Conservation (phyloP, 2,888 invertebrate genomes). For the Theodoxus fluviatilis region DNA sequence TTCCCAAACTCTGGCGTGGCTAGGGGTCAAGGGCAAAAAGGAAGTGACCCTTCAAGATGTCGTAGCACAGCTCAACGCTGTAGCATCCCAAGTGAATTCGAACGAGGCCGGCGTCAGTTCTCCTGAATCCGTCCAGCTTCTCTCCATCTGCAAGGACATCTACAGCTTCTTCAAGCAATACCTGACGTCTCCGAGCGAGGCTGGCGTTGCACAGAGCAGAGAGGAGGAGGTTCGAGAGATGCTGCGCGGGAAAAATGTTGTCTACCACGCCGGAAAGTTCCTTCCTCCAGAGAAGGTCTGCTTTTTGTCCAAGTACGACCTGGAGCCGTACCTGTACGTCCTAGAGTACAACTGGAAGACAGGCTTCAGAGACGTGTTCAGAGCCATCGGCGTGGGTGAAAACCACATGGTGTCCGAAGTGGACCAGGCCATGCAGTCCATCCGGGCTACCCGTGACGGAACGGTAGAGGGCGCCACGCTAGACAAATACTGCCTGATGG, state of each 20-base stretch:
- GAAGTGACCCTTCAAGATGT: neutral
- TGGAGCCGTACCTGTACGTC: slow-evolving; percentile 2
- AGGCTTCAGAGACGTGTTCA: neutral
- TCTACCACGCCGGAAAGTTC: slow-evolving; percentile 6
- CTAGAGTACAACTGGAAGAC: neutral
- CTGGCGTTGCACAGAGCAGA: too few species aligned
- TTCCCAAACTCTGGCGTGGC: slow-evolving; percentile 17
- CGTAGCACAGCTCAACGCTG: neutral
- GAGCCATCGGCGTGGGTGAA: slow-evolving; percentile 8
- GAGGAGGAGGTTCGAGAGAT: too few species aligned
- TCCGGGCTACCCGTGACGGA: too few species aligned
- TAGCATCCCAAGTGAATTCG: neutral
- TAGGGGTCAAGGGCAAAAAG: slow-evolving; percentile 7
- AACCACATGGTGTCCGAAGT: neutral
- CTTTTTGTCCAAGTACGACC: neutral
- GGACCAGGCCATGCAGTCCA: neutral
- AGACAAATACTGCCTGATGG: neutral
- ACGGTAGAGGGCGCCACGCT: too few species aligned
- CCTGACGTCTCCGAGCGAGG: too few species aligned
- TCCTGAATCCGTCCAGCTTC: too few species aligned
- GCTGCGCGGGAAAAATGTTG: neutral
- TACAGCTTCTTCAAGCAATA: too few species aligned
- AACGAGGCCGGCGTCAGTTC: too few species aligned
- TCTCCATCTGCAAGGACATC: too few species aligned
- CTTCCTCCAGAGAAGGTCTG: slow-evolving; percentile 1